These are phyloP conservation scores for Ruditapes philippinarum DNA, from an alignment of 1,140 invertebrate species.

Conservation along the genomic window DNA sequence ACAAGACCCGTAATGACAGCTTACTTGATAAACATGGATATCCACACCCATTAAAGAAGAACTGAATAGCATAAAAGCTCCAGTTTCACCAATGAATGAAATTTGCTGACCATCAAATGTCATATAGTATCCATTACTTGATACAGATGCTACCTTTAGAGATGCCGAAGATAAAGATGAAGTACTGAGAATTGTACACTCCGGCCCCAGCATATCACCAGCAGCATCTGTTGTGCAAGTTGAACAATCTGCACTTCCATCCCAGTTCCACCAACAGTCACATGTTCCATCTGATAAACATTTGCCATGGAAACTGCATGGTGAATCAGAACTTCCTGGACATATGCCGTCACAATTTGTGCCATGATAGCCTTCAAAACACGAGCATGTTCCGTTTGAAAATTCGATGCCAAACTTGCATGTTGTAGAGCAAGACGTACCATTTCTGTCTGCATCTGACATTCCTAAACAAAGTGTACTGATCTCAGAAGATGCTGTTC, in stretches of 20 bases:
- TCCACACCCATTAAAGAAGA: conserved; percentile 56
- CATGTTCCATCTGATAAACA: conserved; percentile 70
- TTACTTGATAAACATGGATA: conserved; percentile 69
- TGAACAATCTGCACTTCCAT: conserved; percentile 65
- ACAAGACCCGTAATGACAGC: conserved; percentile 68
- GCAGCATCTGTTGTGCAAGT: conserved; percentile 49
- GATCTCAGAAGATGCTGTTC: not conserved
- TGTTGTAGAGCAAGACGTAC: conserved; percentile 41
- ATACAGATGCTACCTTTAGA: conserved; percentile 61
- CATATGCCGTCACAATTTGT: conserved; percentile 59
- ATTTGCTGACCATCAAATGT: conserved; percentile 72
- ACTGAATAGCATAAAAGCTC: conserved; percentile 68
- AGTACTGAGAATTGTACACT: conserved; percentile 70
- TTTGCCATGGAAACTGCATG: conserved; percentile 71
- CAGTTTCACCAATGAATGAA: conserved; percentile 63
- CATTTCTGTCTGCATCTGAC: conserved; percentile 14
- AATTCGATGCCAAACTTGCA: conserved; percentile 69
- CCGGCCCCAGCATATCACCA: conserved; percentile 52
- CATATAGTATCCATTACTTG: conserved; percentile 63
- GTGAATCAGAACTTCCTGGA: conserved; percentile 70
- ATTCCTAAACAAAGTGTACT: conserved; percentile 13
- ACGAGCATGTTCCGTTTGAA: conserved; percentile 63
- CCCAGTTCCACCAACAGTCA: conserved; percentile 74
- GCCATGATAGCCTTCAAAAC: conserved; percentile 72
- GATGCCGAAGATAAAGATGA: conserved; percentile 11